Base-by-base conservation (phyloP, 1,140 invertebrate genomes). In the Listronotus oregonensis region DNA sequence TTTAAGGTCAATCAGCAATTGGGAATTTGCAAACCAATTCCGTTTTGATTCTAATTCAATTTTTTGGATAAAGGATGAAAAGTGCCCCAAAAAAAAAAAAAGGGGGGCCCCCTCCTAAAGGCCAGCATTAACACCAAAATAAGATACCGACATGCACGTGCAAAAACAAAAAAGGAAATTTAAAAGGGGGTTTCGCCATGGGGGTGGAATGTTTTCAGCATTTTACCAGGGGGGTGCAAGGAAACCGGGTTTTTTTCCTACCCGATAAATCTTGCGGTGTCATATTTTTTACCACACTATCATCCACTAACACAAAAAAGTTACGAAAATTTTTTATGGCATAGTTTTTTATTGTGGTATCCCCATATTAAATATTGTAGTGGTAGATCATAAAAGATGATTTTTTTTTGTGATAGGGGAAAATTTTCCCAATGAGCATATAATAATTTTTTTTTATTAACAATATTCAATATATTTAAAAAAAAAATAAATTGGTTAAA, bases 91-190 rank as follows among this genome's bases (percentile, higher is more conserved):
- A 81, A 83, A 44, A 77, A 87, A 6, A 87, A 83, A 0, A 85
- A 84, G n/a, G n/a, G 76, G 91, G 91, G 0, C 91, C 91, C 0
- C 93, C 91, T 75, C 82, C 86, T 1, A 85, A 85, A 61, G 91
- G 91, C 0, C 85, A 89, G 62, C 78, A 0, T 73, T 93, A 8
- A 80, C 81, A 7, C 55, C 43, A 49, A 4, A 77, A 83, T n/a
- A 50, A 61, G 12, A 61, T 72, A 12, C 60, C 71, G 4, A 10
- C 56, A 7, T 72, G 71, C 51, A 46, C 46, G 32, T 72, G 71
- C 27, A 52, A 50, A 34, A 66, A 72, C 21, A 37, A 66, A 4
- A 50, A 62, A 14, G 68, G n/a, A n/a, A 72, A 54, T 49, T 72
- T 14, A 43, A 40, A 18, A 43, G n/a, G n/a, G n/a, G 46, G 6